These are phyloP conservation scores for Corythucha ciliata DNA, from an alignment of 2,888 invertebrate species.

Conservation along the genomic window DNA sequence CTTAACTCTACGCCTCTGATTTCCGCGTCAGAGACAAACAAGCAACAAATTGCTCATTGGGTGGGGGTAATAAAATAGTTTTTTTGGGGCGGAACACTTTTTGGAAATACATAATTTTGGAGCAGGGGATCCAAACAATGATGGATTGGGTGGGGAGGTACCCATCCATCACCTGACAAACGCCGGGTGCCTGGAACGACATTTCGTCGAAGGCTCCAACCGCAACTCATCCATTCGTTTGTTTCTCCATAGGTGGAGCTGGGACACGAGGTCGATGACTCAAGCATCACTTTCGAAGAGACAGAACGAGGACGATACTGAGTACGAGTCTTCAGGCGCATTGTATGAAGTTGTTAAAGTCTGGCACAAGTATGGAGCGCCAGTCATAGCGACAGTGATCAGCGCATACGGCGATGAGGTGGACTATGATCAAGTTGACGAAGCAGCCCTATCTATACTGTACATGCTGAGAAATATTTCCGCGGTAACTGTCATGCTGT, in stretches of 20 bases:
- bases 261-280: constrained; percentile 16
- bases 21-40: no score
- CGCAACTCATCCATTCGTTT: no score
- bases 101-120: background rate
- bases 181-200: background rate
- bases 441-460: constrained; percentile 3
- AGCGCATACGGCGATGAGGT: constrained; percentile 7
- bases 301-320: constrained; percentile 4
- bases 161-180: no score
- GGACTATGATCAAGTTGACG: background rate
- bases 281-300: constrained; percentile 9
- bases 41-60: no score
- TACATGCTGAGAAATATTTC: constrained; percentile 11
- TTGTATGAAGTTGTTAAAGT: background rate
- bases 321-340: background rate
- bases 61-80: no score
- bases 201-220: no score
- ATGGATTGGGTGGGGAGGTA: no score
- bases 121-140: no score
- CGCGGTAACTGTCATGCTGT: constrained; percentile 7
- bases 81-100: no score
- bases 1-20: no score
- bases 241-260: constrained; percentile 14
- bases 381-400: constrained; percentile 6
- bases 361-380: constrained; percentile 12